These are phyloP conservation scores for Cisticola juncidis DNA, from an alignment of 2,113 vertebrate species.

Conservation along the genomic window DNA sequence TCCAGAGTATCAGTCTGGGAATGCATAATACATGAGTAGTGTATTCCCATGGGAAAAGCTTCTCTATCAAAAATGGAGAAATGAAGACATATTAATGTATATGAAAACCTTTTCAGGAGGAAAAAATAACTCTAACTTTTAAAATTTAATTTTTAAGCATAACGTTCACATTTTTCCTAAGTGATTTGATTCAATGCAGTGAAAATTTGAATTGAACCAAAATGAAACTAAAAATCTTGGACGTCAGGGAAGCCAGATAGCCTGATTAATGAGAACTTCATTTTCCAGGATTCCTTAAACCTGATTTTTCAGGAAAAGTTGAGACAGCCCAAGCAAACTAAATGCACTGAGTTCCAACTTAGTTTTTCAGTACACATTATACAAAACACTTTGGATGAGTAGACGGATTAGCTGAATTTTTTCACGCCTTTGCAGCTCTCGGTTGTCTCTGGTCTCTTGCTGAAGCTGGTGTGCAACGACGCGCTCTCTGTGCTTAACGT, in stretches of 20 bases:
- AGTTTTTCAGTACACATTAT: too few species aligned
- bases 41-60: fast-evolving
- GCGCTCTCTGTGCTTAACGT: too few species aligned
- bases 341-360: neutral
- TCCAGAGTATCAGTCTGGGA: neutral
- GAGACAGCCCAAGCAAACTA: neutral
- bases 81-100: neutral
- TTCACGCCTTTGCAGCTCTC: neutral
- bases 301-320: neutral
- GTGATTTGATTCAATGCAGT: neutral
- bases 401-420: neutral
- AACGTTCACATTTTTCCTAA: neutral
- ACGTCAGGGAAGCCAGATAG: neutral
- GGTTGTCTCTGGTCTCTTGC: neutral
- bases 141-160: neutral
- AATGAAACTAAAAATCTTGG: neutral
- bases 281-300: neutral
- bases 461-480: neutral
- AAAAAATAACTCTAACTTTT: neutral
- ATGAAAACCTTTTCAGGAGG: neutral
- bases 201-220: neutral
- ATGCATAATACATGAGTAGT: neutral
- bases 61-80: neutral
- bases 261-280: neutral
- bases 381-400: neutral